Base-by-base conservation (phyloP, 2,888 invertebrate species). In the Agrenia bidenticulata region DNA sequence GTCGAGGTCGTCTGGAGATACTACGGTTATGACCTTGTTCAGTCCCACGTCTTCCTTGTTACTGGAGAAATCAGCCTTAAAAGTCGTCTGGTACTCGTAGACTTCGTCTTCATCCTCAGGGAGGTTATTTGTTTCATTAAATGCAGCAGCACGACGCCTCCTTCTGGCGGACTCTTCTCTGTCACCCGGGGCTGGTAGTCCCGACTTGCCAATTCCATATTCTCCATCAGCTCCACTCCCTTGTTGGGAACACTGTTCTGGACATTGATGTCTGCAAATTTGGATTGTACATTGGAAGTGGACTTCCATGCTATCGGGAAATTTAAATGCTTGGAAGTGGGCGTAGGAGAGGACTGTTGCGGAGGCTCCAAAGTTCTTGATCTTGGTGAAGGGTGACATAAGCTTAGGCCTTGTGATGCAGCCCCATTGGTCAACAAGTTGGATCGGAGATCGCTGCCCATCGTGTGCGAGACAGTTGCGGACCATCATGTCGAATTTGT, bases 391-490 rank as follows among this genome's bases (percentile, higher is more conserved):
- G 76, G 91, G 84, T 0, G 93, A 93, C 93, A 94, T 94, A 0
- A 94, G 82, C 80, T 94, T 94, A 0, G 94, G 93, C 74, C 94
- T 82, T 1, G 92, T 92, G 42, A 94, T 92, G 79, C 94, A 95
- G 68, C 94, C 94, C 77, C 89, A 87, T 79, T 93, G 91, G 81
- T 95, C 94, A 42, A 94, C 94, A 77, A 95, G 81, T 81, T 94
- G 94, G 78, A 94, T 94, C 60, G 94, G 94, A 7, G 94, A 92
- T 64, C 94, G 85, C 81, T 93, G 93, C 66, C 94, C 94, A 78
- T 95, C 94, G 79, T 94, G 94, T 5, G 94, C 94, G 81, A 94
- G 91, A 79, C 94, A 95, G 78, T 94, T 94, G 64, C 94, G 84
- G 7, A 95, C 94, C 74, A 94, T 81, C 94, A 95, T 94, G 80